Evolutionary conservation across 2,888 invertebrate genomes (phyloP).

Genomic region (Lycophotia porphyrea): DNA sequence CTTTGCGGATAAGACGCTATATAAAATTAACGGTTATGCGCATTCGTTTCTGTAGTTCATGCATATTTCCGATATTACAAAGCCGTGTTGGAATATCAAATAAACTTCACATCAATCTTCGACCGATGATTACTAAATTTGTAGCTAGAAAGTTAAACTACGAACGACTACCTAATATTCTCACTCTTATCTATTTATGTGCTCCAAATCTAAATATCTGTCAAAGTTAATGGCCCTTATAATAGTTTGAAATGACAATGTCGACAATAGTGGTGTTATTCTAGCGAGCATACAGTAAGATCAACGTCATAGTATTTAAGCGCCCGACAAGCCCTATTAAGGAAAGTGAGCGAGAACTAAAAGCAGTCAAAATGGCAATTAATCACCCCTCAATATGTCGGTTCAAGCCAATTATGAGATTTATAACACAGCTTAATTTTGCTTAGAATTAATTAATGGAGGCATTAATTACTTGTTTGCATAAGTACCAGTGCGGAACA

Average conservation of each 20-base stretch:
- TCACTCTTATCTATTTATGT: not conserved
- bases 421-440: constrained; percentile 48
- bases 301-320: constrained; percentile 46
- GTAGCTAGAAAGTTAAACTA: constrained; percentile 26
- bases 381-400: constrained; percentile 57
- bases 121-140: constrained; percentile 22
- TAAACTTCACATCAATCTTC: constrained; percentile 20
- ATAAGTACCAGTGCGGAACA: constrained; percentile 14
- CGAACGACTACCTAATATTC: not conserved
- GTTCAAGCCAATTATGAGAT: constrained; percentile 53
- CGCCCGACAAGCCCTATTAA: constrained; percentile 42
- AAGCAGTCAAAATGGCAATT: constrained; percentile 53
- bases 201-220: constrained; percentile 12
- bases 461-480: constrained; percentile 52
- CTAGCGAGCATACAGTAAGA: constrained; percentile 43
- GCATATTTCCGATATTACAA: constrained; percentile 4
- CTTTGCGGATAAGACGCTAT: no score
- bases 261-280: constrained; percentile 56
- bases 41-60: not conserved
- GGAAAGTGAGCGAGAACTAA: constrained; percentile 50
- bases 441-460: constrained; percentile 48
- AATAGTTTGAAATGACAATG: constrained; percentile 27
- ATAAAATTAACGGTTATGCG: not conserved
- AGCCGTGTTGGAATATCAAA: constrained; percentile 18
- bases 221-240: constrained; percentile 4